Evolutionary conservation across 2,888 invertebrate genomes (phyloP).

Genomic region (Hololepta plana): DNA sequence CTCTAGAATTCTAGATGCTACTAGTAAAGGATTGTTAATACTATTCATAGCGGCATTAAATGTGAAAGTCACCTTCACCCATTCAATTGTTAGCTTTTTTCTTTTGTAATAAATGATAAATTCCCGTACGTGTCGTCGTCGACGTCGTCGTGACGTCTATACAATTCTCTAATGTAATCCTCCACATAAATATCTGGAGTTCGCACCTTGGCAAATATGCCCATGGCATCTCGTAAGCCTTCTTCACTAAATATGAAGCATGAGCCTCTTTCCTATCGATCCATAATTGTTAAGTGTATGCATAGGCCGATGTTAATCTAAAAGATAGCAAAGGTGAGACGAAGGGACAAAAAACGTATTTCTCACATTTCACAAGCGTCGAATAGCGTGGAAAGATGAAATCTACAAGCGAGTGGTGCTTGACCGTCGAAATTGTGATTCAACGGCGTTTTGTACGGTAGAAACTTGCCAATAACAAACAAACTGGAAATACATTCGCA

Average conservation of each 20-base stretch:
- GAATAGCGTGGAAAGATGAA: conserved; percentile 78
- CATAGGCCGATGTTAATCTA: conserved; percentile 81
- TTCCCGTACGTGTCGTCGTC: no score
- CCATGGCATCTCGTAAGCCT: conserved; percentile 65
- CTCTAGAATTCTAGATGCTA: no score
- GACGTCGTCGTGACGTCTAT: conserved; percentile 53
- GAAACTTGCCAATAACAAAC: conserved; percentile 66
- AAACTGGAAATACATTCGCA: no score
- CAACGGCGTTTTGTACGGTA: conserved; percentile 91
- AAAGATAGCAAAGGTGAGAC: conserved; percentile 12
- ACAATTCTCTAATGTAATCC: conserved; percentile 84
- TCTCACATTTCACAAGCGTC: conserved; percentile 57
- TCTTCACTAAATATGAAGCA: conserved; percentile 74
- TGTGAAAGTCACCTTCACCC: no score
- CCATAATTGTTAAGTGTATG: conserved; percentile 94
- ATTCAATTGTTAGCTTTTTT: no score
- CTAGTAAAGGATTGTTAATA: no score
- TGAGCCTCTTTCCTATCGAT: conserved; percentile 66
- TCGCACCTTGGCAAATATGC: conserved; percentile 51
- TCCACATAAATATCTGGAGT: conserved; percentile 95
- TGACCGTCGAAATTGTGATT: conserved; percentile 63
- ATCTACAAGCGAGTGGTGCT: conserved; percentile 68
- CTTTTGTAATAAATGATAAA: no score
- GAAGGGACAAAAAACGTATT: conserved; percentile 26
- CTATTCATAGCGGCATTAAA: no score